A percentile compares a stretch with the other conserved stretches of the same genome.
These are phyloP conservation scores for Hoplostethus atlanticus DNA, from an alignment of 2,797 vertebrate species.

Conservation along the genomic window DNA sequence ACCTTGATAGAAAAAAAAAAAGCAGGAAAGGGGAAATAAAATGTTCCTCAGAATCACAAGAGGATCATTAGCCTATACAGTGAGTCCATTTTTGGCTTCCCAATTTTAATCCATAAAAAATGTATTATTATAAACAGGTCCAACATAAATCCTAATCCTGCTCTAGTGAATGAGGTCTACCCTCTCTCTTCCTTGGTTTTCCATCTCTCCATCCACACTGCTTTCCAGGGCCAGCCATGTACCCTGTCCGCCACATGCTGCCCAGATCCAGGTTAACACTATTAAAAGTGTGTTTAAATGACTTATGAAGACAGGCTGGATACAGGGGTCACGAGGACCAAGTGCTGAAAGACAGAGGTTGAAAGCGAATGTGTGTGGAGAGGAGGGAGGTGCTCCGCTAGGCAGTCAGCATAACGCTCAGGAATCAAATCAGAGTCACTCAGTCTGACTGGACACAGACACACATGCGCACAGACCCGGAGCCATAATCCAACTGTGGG, in stretches of 20 bases:
- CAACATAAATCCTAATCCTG: neutral
- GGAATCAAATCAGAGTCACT: constrained; percentile 43
- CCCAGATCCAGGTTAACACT: constrained; percentile 63
- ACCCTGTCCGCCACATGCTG: constrained; percentile 28
- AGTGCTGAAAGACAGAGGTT: constrained; percentile 49
- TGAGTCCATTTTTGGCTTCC: neutral
- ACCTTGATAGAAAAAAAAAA: neutral
- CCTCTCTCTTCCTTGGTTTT: neutral
- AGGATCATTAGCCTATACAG: constrained; percentile 2
- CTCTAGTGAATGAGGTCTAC: neutral
- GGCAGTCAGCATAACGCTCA: constrained; percentile 26
- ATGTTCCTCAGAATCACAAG: neutral
- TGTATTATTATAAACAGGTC: neutral
- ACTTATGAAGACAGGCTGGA: constrained; percentile 74
- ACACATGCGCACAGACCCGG: constrained; percentile 5
- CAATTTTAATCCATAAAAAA: neutral
- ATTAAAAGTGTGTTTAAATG: constrained; percentile 81
- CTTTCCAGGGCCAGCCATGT: constrained; percentile 20
- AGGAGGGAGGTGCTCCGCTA: constrained; percentile 12
- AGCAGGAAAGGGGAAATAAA: neutral
- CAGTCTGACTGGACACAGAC: constrained; percentile 19
- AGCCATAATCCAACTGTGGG: constrained; percentile 59
- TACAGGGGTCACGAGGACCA: constrained; percentile 58
- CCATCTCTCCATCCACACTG: neutral
- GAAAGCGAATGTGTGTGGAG: constrained; percentile 9